Evolutionary conservation across 2,888 invertebrate species (phyloP).

Genomic region (Sycophila texana): DNA sequence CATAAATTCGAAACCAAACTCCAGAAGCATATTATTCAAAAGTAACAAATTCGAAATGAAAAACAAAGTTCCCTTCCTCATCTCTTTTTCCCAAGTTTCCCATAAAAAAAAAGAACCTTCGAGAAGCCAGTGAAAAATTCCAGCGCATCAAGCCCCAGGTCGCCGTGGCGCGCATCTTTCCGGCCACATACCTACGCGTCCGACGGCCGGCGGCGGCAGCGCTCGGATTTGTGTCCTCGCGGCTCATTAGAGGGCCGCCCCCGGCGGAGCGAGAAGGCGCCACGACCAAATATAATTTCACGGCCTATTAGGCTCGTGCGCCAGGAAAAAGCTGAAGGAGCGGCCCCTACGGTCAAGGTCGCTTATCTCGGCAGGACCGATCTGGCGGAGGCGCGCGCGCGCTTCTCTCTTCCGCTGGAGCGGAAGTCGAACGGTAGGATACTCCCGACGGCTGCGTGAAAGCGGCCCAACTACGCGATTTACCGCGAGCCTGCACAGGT

Average conservation of each 20-base stretch:
- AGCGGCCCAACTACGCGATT: too few relatives aligned
- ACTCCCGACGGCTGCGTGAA: too few relatives aligned
- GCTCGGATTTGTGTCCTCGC: slow-evolving; percentile 54
- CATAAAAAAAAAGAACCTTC: background rate
- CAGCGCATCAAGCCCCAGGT: background rate
- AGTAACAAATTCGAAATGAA: too few relatives aligned
- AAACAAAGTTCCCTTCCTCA: slow-evolving; percentile 9
- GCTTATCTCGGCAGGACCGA: slow-evolving; percentile 30
- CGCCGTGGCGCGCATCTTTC: background rate
- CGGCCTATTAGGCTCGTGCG: slow-evolving; percentile 35
- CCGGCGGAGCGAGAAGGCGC: background rate
- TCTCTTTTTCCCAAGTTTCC: too few relatives aligned
- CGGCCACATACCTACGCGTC: slow-evolving; percentile 41
- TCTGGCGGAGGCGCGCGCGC: background rate
- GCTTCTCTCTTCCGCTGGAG: background rate
- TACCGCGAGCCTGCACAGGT: too few relatives aligned
- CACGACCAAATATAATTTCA: slow-evolving; percentile 48
- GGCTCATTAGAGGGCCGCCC: slow-evolving; percentile 56
- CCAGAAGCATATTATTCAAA: too few relatives aligned
- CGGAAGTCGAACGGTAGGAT: background rate
- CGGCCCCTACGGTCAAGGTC: slow-evolving; percentile 38
- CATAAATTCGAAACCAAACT: too few relatives aligned
- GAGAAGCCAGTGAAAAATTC: background rate
- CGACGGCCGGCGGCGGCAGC: slow-evolving; percentile 49
- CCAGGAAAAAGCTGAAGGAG: slow-evolving; percentile 7